Evolutionary conservation across 2,888 invertebrate genomes (phyloP), one percentile per base, ranked within the genome.

Genomic region (Plagodis dolabraria): DNA sequence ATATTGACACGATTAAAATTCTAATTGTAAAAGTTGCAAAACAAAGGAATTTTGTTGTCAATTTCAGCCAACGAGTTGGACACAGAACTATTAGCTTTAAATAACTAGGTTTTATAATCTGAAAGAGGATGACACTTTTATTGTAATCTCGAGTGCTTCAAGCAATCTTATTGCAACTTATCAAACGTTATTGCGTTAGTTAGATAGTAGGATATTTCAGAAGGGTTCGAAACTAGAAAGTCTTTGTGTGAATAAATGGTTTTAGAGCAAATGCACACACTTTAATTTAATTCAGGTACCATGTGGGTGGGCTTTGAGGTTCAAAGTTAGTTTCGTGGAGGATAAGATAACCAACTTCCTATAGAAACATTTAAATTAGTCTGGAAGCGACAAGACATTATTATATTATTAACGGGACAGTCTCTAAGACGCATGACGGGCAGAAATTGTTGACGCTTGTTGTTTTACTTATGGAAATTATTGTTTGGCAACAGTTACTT

Each of bases 181-280:
- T n/a, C n/a, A n/a, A n/a, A n/a, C n/a, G n/a, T n/a, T n/a, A n/a
- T n/a, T n/a, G n/a, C n/a, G n/a, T n/a, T n/a, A n/a, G n/a, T n/a
- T n/a, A n/a, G n/a, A n/a, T n/a, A n/a, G n/a, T n/a, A 22, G 10
- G 34, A 33, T 38, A 57, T 57, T 52, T 43, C 11, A 8, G n/a
- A n/a, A n/a, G n/a, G n/a, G n/a, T n/a, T n/a, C n/a, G n/a, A 34
- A 53, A 48, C 43, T 35, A 38, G 45, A 6, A 51, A 52, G 12
- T 8, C 51, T 35, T 44, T 33, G 43, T 45, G 45, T 55, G 47
- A 44, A 55, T 55, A n/a, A 5, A 7, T 40, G 33, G 47, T 48
- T 46, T 63, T 60, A 56, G 56, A 50, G 59, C 53, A 70, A 66
- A 68, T 71, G 69, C 73, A 70, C 66, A 59, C 59, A 67, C 64